Base-by-base conservation (phyloP, 1,140 invertebrate species). In the Steinernema khuongi region DNA sequence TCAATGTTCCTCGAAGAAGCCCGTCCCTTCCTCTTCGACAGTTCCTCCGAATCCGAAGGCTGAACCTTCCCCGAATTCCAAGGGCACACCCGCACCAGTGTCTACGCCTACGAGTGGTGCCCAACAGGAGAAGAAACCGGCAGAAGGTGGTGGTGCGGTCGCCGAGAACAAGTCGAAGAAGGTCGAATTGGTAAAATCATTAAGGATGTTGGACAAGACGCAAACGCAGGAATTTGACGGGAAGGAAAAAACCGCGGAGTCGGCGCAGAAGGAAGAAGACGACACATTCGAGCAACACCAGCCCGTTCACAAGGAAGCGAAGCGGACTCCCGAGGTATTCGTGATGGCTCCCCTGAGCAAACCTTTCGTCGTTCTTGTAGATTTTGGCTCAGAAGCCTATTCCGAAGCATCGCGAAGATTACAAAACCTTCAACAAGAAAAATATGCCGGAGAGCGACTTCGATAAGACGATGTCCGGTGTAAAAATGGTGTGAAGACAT, bases 351-450 rank as follows among this genome's bases (percentile, higher is more conserved):
- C 7, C n/a, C 36, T 41, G 7, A 41, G n/a, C n/a, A n/a, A n/a
- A n/a, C n/a, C n/a, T 41, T 41, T 41, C 7, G 36, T 41, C 36
- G n/a, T 41, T 41, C n/a, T 41, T 41, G 36, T 7, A 60, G 50
- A 60, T 60, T 26, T 4, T 60, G 11, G 14, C 50, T 14, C 14
- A 60, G 19, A 14, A 7, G 22, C 19, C 50, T 14, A 26, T 60
- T 60, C 50, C 50, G 11, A 60, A 60, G 50, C 7, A 60, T 22
- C 50, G 50, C 50, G 50, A 60, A 2, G 50, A 60, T 22, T 60
- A 60, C 50, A 60, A 60, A 22, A 60, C 50, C 7, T 60, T 60
- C 50, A 60, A 60, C 50, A 60, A 60, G 50, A 60, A 60, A 22
- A 60, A 60, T 22, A 60, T 60, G 50, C 50, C 50, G 14, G 50